Percentiles rank a stretch among this genome's conserved stretches.
Evolutionary conservation across 2,888 invertebrate genomes (phyloP).

Genomic region (Deilephila elpenor): DNA sequence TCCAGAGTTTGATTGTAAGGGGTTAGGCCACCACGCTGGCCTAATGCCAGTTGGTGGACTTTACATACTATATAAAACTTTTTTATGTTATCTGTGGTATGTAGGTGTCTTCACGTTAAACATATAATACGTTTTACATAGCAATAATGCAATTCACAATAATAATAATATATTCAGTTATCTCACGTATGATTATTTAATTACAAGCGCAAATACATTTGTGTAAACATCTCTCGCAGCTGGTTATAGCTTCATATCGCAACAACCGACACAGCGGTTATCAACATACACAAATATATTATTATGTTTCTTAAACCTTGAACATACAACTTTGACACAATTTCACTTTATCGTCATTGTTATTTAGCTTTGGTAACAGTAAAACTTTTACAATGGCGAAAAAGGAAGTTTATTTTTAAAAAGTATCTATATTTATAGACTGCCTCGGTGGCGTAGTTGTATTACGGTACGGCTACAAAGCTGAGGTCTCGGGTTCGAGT

Average conservation of each 20-base stretch:
- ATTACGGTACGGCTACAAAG: too few species aligned
- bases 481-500: too few species aligned
- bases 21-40: too few species aligned
- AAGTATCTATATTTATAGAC: too few species aligned
- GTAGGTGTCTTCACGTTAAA: too few species aligned
- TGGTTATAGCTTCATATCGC: not conserved
- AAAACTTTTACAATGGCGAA: too few species aligned
- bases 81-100: too few species aligned
- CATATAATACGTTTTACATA: not conserved
- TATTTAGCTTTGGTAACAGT: not conserved
- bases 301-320: not conserved
- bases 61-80: too few species aligned
- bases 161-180: not conserved
- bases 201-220: conserved; percentile 2
- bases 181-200: not conserved
- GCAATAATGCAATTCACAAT: not conserved
- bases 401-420: too few species aligned
- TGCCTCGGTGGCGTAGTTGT: too few species aligned
- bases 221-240: conserved; percentile 2
- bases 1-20: too few species aligned
- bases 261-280: not conserved
- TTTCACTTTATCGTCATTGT: not conserved
- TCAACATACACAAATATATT: not conserved
- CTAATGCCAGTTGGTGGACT: too few species aligned
- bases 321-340: not conserved